These are phyloP conservation scores for Liasis olivaceus DNA, from an alignment of 2,797 vertebrate species.

Conservation along the genomic window DNA sequence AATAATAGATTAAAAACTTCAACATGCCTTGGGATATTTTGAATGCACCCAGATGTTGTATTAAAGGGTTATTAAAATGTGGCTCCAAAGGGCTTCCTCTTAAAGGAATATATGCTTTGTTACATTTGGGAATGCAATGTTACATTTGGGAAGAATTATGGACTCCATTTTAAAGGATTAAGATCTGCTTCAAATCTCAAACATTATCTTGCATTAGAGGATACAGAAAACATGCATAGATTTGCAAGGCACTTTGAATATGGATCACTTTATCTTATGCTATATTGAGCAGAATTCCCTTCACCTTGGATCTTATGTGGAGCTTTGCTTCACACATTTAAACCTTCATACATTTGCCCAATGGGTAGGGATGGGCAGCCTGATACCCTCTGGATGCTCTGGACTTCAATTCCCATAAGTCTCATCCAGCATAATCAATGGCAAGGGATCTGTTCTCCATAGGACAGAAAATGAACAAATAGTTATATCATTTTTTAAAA, in stretches of 20 bases:
- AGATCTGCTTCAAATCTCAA: not conserved
- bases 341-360: not conserved
- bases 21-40: conserved; percentile 48
- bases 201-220: not conserved
- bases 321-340: not conserved
- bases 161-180: not conserved
- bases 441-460: not conserved
- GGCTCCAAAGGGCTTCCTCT: conserved; percentile 25
- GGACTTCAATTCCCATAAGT: not conserved
- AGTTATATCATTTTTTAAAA: not conserved
- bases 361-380: not conserved
- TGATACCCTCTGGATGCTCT: not conserved
- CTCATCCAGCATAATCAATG: not conserved
- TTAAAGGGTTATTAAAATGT: conserved; percentile 52
- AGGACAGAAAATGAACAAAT: not conserved
- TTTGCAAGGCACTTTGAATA: not conserved
- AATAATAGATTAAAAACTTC: conserved; percentile 63
- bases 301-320: not conserved
- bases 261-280: not conserved
- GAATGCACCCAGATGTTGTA: conserved; percentile 49
- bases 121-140: accelerated
- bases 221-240: not conserved
- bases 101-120: conserved; percentile 13
- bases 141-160: accelerated
- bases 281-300: not conserved